These are phyloP conservation scores for Cyclina sinensis DNA, from an alignment of 1,140 invertebrate species.

Conservation along the genomic window DNA sequence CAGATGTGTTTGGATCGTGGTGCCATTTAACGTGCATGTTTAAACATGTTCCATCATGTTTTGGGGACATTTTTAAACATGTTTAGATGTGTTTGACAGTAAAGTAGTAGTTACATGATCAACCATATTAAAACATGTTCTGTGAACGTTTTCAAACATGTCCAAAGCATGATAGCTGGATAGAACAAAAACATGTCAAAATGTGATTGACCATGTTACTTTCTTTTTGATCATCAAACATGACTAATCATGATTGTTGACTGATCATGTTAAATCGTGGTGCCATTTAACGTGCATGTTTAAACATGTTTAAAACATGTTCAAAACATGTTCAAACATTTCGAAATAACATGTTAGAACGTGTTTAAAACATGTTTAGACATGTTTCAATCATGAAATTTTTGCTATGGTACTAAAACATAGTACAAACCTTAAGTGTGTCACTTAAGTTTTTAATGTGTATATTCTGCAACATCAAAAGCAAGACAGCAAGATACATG, in stretches of 20 bases:
- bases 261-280: background rate
- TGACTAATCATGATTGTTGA: constrained; percentile 17
- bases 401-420: background rate
- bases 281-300: background rate
- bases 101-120: constrained; percentile 6
- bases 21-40: constrained; percentile 19
- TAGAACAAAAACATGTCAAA: constrained; percentile 29
- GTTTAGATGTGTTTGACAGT: constrained; percentile 13
- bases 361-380: constrained; percentile 30
- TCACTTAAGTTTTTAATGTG: too few species aligned
- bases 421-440: too few species aligned
- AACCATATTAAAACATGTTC: constrained; percentile 25
- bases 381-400: constrained; percentile 23
- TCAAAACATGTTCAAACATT: constrained; percentile 35
- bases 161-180: constrained; percentile 20
- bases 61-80: constrained; percentile 44
- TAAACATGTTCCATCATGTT: constrained; percentile 44
- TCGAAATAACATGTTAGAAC: constrained; percentile 33
- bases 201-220: constrained; percentile 42
- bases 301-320: background rate
- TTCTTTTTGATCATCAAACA: background rate
- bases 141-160: constrained; percentile 8
- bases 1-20: constrained; percentile 41
- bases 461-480: too few species aligned
- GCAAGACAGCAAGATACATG: too few species aligned